Evolutionary conservation across 2,888 invertebrate genomes (phyloP).

Genomic region (Pemphredon lugubris): DNA sequence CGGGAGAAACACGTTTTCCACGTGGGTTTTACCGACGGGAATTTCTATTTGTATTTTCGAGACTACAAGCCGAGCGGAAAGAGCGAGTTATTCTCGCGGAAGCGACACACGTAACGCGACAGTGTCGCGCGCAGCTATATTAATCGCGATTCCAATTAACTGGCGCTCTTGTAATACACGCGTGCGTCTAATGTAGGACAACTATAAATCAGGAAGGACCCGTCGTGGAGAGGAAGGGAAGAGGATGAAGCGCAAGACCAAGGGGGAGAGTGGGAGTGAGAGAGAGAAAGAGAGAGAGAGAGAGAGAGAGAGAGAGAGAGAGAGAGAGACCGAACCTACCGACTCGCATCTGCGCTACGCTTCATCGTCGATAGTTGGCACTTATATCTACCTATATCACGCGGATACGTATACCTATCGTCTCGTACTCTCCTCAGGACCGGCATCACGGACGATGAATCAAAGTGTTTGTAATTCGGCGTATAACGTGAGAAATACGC

Average conservation of each 20-base stretch:
- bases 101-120: conserved; percentile 21
- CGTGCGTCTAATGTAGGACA: conserved; percentile 53
- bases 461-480: conserved; percentile 50
- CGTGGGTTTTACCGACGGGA: too few relatives aligned
- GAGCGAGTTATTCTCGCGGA: conserved; percentile 43
- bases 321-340: neutral
- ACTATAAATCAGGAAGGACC: conserved; percentile 53
- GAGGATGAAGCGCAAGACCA: neutral
- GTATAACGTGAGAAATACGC: conserved; percentile 43
- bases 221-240: conserved; percentile 8
- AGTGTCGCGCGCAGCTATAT: conserved; percentile 53
- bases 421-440: conserved; percentile 8
- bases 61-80: conserved; percentile 15
- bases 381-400: neutral
- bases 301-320: neutral
- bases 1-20: too few relatives aligned
- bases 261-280: neutral
- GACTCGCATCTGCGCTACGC: conserved; percentile 31
- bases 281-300: neutral
- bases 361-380: conserved; percentile 21
- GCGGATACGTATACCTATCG: conserved; percentile 2
- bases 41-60: too few relatives aligned
- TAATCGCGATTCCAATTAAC: conserved; percentile 65
- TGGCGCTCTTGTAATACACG: conserved; percentile 50
- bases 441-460: conserved; percentile 40